These are phyloP conservation scores for Dendroctonus ponderosae DNA, from an alignment of 1,140 invertebrate species.

Conservation along the genomic window DNA sequence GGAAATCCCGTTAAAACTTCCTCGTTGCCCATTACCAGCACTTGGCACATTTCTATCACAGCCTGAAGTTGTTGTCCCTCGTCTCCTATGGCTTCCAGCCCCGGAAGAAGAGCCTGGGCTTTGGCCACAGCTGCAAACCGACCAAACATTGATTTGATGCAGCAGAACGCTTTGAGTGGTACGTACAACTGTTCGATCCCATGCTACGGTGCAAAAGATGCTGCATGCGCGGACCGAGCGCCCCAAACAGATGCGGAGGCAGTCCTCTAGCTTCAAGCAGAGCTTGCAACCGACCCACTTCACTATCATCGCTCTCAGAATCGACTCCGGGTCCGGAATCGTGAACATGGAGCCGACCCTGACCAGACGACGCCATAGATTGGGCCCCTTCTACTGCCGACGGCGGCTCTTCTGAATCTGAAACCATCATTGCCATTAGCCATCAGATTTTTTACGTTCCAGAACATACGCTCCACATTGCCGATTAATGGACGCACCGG, in stretches of 20 bases:
- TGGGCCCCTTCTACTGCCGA: slow-evolving; percentile 49
- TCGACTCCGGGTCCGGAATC: slow-evolving; percentile 48
- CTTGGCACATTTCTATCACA: slow-evolving; percentile 98
- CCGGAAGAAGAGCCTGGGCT: slow-evolving; percentile 90
- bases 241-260: slow-evolving; percentile 93
- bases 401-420: slow-evolving; percentile 47
- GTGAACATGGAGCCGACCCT: slow-evolving; percentile 37
- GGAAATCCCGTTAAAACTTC: slow-evolving; percentile 97
- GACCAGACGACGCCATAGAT: slow-evolving; percentile 2
- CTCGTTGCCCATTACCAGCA: slow-evolving; percentile 99
- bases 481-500: too few species aligned
- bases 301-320: slow-evolving; percentile 77
- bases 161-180: neutral
- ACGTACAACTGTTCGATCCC: slow-evolving; percentile 74
- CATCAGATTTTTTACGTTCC: too few species aligned
- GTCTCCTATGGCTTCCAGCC: slow-evolving; percentile 89
- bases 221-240: slow-evolving; percentile 94
- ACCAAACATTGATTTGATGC: neutral
- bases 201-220: slow-evolving; percentile 93
- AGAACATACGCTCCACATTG: too few species aligned
- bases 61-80: slow-evolving; percentile 96
- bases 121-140: slow-evolving; percentile 71
- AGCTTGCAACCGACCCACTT: slow-evolving; percentile 85
- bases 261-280: slow-evolving; percentile 90
- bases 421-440: too few species aligned